Conservation (phyloP, 2,888 invertebrate genomes). For the Crocallis elinguaria region DNA sequence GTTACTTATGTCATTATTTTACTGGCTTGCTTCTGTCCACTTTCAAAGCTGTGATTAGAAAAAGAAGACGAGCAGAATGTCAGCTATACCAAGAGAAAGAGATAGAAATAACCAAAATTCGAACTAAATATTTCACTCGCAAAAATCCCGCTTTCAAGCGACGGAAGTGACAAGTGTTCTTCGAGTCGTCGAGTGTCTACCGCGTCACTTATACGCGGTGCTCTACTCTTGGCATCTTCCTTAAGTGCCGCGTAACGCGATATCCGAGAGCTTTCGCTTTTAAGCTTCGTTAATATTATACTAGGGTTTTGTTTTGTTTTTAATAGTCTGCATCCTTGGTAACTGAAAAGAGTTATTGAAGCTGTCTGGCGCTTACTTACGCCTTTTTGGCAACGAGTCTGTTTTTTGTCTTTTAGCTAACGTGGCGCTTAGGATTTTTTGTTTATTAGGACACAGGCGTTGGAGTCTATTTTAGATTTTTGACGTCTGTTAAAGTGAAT, state of each 20-base stretch:
- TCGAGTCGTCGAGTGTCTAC: constrained; percentile 23
- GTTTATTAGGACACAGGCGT: too few species aligned
- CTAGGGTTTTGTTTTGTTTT: constrained; percentile 30
- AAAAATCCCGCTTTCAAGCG: constrained; percentile 10
- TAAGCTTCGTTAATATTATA: constrained; percentile 42
- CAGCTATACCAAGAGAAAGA: not conserved
- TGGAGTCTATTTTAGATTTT: too few species aligned
- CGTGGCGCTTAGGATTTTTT: too few species aligned
- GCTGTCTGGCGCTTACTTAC: too few species aligned
- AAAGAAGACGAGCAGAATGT: not conserved
- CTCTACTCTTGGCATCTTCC: constrained; percentile 40
- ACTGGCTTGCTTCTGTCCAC: too few species aligned
- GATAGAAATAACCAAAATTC: constrained; percentile 1
- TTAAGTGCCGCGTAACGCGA: constrained; percentile 48
- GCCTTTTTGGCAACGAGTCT: too few species aligned
- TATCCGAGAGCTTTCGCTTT: constrained; percentile 38
- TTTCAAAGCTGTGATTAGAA: too few species aligned
- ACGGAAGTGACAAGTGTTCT: constrained; percentile 29
- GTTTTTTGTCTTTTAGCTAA: too few species aligned
- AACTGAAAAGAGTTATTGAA: constrained; percentile 16
- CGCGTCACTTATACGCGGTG: constrained; percentile 28
- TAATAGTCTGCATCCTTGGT: constrained; percentile 3
- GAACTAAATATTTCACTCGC: constrained; percentile 21
- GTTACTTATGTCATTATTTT: too few species aligned
- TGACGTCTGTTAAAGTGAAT: too few species aligned